Evolutionary conservation across 2,113 vertebrate species (phyloP), one percentile per base, ranked within the genome.

Genomic region (Podarcis muralis): DNA sequence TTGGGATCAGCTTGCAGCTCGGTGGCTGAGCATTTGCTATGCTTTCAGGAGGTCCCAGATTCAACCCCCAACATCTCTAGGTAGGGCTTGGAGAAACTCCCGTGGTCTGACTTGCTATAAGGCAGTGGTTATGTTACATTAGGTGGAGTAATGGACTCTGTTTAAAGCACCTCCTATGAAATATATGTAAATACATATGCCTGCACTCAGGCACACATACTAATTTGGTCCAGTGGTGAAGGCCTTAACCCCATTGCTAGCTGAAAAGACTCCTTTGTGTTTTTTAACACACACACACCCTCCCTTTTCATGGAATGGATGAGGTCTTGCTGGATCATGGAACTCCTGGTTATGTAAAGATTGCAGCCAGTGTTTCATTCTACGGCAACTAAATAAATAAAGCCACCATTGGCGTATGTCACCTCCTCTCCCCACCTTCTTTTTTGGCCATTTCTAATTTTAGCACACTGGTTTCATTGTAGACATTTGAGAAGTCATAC

Each of bases 301-400:
- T n/a, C 8, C 43, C 27, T 25, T 37, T 43, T 78, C 13, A 7
- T 53, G 65, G 23, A 72, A 84, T 35, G 37, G 76, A 37, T 65
- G 75, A 22, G 25, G 13, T 22, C 72, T 77, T 86, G 6, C 59
- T 83, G 79, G 20, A 57, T 53, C n/a, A 30, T 71, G 40, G 37
- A 53, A 74, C 32, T 72, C 78, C 20, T n/a, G 18, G 75, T 62
- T 80, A 12, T 48, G 20, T 27, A 2, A 57, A n/a, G 27, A n/a
- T 88, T 88, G 22, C 72, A 32, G 22, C 59, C 0, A 1, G 66
- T 68, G n/a, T 48, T 84, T 79, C 30, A 48, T 68, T 16, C 2
- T 20, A 65, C 74, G 48, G 53, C n/a, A 87, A 57, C 81, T 81
- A 23, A 84, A 72, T 84, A 87, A 80, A 57, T 87, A 71, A 87